Base-by-base conservation (phyloP, 2,888 invertebrate genomes). In the Bedellia somnulentella region DNA sequence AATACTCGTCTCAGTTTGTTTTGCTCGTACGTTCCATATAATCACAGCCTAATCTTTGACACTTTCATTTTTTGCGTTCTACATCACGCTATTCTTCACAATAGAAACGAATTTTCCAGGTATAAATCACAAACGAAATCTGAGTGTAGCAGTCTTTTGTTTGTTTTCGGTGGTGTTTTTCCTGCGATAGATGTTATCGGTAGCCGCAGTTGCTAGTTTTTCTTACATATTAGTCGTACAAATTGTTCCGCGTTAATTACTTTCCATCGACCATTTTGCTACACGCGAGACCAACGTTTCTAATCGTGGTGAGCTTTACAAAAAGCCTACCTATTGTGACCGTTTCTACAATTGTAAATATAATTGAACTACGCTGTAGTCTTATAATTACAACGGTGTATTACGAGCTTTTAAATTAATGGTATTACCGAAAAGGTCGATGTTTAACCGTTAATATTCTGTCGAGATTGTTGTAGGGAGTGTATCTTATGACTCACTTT, bases 1-100 rank as follows among this genome's bases (percentile, higher is more conserved):
- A 67, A 64, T 50, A 64, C 57, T 57, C 56, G 49, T 49, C 54
- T 52, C 53, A 52, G 56, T 67, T 66, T 67, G 61, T 60, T 54
- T 52, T n/a, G n/a, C n/a, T n/a, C n/a, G 57, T 53, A 54, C 52
- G 50, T 57, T 58, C 52, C 51, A 57, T 53, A 55, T 60, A 60
- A 61, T 64, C 58, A 58, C 54, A 46, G 52, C 54, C 56, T 57
- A 57, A 60, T 55, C 53, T 56, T 57, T 53, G 48, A 51, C 55
- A 56, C 60, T 51, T 52, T 44, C 47, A 46, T n/a, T 52, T 53
- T 57, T 51, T 49, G 46, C 43, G 15, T 12, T 2, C 4, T 36
- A 41, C 44, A 49, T 47, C 42, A 40, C 43, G 41, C 47, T 47
- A 46, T 44, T 48, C 51, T 55, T 56, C 47, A 42, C 49, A 54